phyloP scores from a whole-genome alignment of 2,113 vertebrate species.

The Aix galericulata region DNA sequence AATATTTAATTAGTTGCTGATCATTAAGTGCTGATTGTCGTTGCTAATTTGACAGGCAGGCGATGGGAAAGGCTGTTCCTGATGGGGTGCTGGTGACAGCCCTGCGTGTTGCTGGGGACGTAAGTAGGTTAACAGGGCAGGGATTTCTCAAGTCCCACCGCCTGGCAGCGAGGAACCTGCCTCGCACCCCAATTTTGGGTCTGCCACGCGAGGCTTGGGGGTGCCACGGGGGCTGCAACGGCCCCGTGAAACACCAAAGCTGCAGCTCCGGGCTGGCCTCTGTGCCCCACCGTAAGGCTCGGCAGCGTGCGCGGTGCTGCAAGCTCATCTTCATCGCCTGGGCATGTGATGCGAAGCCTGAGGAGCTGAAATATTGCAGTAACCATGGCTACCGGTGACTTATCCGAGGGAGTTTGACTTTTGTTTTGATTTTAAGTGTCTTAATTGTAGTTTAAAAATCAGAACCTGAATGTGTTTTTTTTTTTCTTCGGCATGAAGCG shows the following conservation, averaged over 20 bases:
- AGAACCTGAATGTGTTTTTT: slow-evolving; percentile 25
- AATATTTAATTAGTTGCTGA: slow-evolving; percentile 33
- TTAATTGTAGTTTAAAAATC: slow-evolving; percentile 71
- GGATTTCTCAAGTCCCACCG: neutral
- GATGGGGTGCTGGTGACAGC: neutral
- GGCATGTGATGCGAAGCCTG: slow-evolving; percentile 48
- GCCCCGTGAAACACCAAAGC: neutral
- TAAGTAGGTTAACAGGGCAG: slow-evolving; percentile 48
- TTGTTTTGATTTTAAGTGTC: slow-evolving; percentile 67
- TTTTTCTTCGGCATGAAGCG: slow-evolving; percentile 46
- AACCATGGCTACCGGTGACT: slow-evolving; percentile 70
- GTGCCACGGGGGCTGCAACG: neutral
- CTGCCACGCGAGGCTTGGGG: neutral
- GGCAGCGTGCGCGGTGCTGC: slow-evolving; percentile 24
- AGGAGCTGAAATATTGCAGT: slow-evolving; percentile 66
- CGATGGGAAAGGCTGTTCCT: neutral
- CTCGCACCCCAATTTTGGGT: neutral
- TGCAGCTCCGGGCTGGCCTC: neutral
- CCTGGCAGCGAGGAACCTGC: neutral
- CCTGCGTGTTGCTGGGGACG: neutral
- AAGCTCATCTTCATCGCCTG: slow-evolving; percentile 48
- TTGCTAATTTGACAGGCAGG: neutral
- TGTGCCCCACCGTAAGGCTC: neutral
- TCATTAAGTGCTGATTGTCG: neutral
- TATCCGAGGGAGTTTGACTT: slow-evolving; percentile 71